phyloP scores from a whole-genome alignment of 2,888 invertebrate species.

The Noctua janthina region DNA sequence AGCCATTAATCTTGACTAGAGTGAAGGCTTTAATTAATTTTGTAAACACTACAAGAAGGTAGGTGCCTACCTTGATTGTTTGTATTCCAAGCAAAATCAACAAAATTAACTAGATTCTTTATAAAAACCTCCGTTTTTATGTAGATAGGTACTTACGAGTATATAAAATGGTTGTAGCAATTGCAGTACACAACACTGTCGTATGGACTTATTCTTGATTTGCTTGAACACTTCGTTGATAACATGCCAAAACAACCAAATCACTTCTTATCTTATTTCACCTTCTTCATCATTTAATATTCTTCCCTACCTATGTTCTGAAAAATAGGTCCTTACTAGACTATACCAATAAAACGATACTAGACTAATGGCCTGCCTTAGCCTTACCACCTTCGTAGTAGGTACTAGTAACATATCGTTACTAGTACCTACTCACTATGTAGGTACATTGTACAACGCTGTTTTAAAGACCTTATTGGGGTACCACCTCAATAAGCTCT shows the following conservation, averaged over 20 bases:
- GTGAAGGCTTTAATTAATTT: conserved; percentile 22
- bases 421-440: too few species aligned
- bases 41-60: conserved; percentile 23
- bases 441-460: too few species aligned
- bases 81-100: conserved; percentile 8
- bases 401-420: neutral
- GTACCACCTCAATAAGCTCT: neutral
- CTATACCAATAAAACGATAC: neutral
- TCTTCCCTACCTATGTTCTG: neutral
- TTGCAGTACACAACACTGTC: neutral
- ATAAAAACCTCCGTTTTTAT: conserved; percentile 3
- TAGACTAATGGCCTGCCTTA: neutral
- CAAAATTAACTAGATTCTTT: conserved; percentile 9
- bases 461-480: neutral
- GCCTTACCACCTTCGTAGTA: neutral
- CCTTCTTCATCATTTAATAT: neutral
- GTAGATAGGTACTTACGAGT: neutral
- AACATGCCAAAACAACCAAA: neutral
- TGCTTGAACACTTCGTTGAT: neutral
- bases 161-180: neutral
- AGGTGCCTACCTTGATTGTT: neutral
- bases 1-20: neutral
- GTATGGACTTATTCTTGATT: neutral
- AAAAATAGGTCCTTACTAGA: neutral
- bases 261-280: neutral